Evolutionary conservation across 2,113 vertebrate species (phyloP).

Genomic region (Galemys pyrenaicus): DNA sequence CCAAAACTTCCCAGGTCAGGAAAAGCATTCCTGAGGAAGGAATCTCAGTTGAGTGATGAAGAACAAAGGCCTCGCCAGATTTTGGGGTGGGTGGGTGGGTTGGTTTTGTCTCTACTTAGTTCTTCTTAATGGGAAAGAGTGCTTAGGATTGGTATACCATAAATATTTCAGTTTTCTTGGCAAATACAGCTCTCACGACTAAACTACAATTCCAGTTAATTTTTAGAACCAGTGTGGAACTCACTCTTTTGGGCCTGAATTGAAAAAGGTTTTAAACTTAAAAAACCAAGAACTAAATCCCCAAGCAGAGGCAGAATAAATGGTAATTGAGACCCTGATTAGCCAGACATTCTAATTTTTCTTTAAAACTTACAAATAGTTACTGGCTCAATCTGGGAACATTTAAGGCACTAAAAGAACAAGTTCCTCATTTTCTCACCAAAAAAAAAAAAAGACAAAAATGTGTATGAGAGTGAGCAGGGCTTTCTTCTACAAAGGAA

Average conservation of each 20-base stretch:
- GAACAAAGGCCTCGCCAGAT: not conserved
- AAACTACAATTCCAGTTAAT: not conserved
- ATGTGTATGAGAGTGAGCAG: too few species aligned
- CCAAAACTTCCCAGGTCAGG: not conserved
- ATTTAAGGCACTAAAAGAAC: not conserved
- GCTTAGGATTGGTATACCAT: not conserved
- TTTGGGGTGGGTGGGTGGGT: too few species aligned
- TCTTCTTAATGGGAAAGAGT: not conserved
- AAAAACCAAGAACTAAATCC: conserved; percentile 1
- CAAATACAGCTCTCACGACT: not conserved
- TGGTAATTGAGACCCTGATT: not conserved
- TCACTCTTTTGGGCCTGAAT: not conserved
- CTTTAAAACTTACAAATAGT: not conserved
- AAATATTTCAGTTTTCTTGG: not conserved
- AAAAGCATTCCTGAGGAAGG: not conserved
- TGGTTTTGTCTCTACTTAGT: not conserved
- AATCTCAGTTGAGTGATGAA: not conserved
- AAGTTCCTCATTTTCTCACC: not conserved
- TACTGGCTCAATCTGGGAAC: not conserved
- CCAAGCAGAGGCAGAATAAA: not conserved
- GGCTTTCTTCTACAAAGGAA: not conserved
- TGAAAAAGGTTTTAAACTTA: not conserved
- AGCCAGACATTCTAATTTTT: not conserved
- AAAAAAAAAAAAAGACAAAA: not conserved
- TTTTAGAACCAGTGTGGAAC: conserved; percentile 7